Conservation (phyloP, 2,113 vertebrate species). For the Leptosomus discolor region DNA sequence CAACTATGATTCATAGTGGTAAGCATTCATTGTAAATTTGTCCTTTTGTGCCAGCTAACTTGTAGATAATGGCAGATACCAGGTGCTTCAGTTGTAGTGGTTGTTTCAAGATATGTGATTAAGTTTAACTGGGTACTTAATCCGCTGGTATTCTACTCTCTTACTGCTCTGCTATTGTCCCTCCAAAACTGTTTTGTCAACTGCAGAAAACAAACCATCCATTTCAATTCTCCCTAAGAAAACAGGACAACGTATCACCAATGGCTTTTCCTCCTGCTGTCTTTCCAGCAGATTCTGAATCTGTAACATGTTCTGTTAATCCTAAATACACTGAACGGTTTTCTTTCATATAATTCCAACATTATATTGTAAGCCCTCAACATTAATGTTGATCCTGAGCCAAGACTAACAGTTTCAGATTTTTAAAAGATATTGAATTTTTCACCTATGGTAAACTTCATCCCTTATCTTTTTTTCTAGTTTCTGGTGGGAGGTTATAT, state of each 20-base stretch:
- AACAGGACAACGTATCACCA: not conserved
- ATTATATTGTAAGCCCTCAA: not conserved
- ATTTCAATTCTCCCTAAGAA: not conserved
- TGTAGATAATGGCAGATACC: not conserved
- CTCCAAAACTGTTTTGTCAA: not conserved
- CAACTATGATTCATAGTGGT: not conserved
- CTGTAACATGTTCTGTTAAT: not conserved
- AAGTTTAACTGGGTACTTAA: not conserved
- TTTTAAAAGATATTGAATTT: not conserved
- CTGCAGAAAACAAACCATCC: not conserved
- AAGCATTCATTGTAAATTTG: not conserved
- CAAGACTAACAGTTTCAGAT: not conserved
- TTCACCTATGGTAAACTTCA: not conserved
- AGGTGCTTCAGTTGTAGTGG: not conserved
- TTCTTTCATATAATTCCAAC: not conserved
- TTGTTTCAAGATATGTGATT: not conserved
- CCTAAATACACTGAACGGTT: not conserved
- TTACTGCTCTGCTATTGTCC: not conserved
- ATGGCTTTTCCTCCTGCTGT: not conserved
- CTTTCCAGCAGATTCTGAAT: not conserved
- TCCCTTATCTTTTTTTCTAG: not conserved
- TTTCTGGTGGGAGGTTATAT: not conserved
- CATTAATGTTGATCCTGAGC: not conserved
- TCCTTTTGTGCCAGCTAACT: not conserved
- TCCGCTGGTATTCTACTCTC: not conserved